Base-by-base conservation (phyloP, 2,113 vertebrate species). In the Ceuthmochares aereus region DNA sequence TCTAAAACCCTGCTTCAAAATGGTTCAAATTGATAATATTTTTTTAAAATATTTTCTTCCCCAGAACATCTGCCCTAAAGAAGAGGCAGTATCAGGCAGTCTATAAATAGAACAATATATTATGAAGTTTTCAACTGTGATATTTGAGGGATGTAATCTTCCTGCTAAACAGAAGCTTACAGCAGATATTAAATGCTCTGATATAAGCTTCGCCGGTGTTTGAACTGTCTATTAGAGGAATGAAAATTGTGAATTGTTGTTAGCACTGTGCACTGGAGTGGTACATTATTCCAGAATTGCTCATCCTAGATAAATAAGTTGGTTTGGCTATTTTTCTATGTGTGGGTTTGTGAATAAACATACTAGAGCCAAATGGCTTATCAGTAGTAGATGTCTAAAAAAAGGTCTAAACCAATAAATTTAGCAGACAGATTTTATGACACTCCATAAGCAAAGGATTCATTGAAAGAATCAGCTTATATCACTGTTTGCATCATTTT, bases 91-190 rank as follows among this genome's bases (percentile, higher is more conserved):
- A 62, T 90, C 90, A 94, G 73, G 87, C 63, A 52, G 82, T 76
- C 79, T 97, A 96, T 96, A 96, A 96, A 97, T 96, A 98, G 96
- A 93, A 47, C 76, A 84, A 93, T 90, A 97, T 87, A 92, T 60
- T 22, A 82, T 97, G 96, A 98, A 98, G 94, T 97, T 97, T 93
- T 97, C 96, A 98, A 97, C 95, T 96, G 96, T 95, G 94, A 97
- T 96, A 96, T 95, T 95, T 95, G 82, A 88, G 95, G 96, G 90
- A 96, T 95, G 92, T 98, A 97, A 96, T 96, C 96, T 98, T 97
- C 95, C 96, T 94, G 92, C 92, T 95, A 96, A 97, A 98, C 90
- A 96, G 92, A 95, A 89, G 79, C 92, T 97, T 97, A 97, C 86
- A 90, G 89, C 74, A 83, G 97, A 95, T 91, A 97, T 84, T 94